Evolutionary conservation across 2,797 vertebrate species (phyloP), one percentile per base, ranked within the genome.

Genomic region (Bryconaethiops microstoma): DNA sequence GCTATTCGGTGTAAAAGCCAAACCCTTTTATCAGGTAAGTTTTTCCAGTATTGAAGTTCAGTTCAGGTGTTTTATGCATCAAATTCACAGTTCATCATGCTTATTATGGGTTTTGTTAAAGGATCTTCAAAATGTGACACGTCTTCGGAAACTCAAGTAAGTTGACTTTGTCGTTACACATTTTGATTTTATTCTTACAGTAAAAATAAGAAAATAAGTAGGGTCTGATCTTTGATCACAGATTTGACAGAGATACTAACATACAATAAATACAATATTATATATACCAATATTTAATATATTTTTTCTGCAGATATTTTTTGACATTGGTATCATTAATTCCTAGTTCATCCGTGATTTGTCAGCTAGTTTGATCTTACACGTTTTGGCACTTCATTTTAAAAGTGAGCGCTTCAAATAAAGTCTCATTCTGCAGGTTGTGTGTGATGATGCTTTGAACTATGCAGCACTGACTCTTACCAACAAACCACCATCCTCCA

Each of bases 21-120:
- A 19, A 78, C 4, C 48, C 77, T 35, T 19, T 59, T 13, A 45
- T 5, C 69, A 80, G 86, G 86, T 90, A 77, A 52, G 39, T 21
- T 29, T 59, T 60, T 62, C 2, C 57, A 17, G 55, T 40, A 13
- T 57, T 29, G 1, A 48, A n/a, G n/a, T n/a, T n/a, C n/a, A n/a
- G n/a, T n/a, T n/a, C n/a, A n/a, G n/a, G n/a, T n/a, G n/a, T 45
- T 78, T 78, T 80, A 17, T 45, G 5, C 29, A 42, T 54, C 4
- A 3, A 13, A 75, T 75, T 39, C 7, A 1, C 40, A 1, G 2
- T 68, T 52, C 17, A 2, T 62, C 6, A 63, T 59, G 10, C 63
- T 73, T 25, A 12, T 19, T 48, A 48, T 14, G 57, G 48, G 48
- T 19, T 45, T 29, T 52, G 16, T 65, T 54, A 57, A 59, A 69